Conservation (phyloP, 2,797 vertebrate genomes). For the Periparus ater region DNA sequence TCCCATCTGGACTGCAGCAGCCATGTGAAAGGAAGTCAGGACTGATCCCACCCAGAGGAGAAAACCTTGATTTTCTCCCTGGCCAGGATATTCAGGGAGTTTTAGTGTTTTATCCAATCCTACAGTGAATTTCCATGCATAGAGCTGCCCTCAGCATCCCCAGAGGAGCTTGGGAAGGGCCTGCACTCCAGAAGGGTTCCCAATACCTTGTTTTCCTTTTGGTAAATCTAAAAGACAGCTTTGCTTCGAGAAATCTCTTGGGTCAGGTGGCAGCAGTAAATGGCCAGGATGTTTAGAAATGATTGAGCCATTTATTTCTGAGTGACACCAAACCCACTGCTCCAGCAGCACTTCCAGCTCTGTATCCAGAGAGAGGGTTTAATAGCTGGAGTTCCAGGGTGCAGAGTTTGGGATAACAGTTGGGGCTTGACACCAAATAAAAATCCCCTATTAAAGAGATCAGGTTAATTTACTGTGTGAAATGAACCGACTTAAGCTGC, state of each 20-base stretch:
- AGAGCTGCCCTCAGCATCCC: neutral
- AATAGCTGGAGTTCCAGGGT: constrained; percentile 32
- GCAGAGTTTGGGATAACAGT: neutral
- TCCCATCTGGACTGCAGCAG: neutral
- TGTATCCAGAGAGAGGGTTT: neutral
- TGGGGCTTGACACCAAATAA: constrained; percentile 61
- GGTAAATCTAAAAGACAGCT: neutral
- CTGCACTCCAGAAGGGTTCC: neutral
- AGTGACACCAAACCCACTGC: constrained; percentile 7
- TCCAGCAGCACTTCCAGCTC: neutral
- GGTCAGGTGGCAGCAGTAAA: constrained; percentile 47
- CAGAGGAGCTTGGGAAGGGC: neutral
- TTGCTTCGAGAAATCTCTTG: neutral
- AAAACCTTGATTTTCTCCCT: neutral
- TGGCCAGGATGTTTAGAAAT: constrained; percentile 5
- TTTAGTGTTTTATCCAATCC: neutral
- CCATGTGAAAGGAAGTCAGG: neutral
- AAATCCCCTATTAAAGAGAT: constrained; percentile 48
- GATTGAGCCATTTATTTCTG: constrained; percentile 54
- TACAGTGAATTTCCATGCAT: neutral
- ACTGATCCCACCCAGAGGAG: neutral
- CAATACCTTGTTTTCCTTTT: neutral
- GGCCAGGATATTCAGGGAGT: neutral
- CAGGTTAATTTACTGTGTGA: constrained; percentile 45
- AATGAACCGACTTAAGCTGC: constrained; percentile 17